Conservation (phyloP, 2,888 invertebrate species). For the Zelleria hepariella region DNA sequence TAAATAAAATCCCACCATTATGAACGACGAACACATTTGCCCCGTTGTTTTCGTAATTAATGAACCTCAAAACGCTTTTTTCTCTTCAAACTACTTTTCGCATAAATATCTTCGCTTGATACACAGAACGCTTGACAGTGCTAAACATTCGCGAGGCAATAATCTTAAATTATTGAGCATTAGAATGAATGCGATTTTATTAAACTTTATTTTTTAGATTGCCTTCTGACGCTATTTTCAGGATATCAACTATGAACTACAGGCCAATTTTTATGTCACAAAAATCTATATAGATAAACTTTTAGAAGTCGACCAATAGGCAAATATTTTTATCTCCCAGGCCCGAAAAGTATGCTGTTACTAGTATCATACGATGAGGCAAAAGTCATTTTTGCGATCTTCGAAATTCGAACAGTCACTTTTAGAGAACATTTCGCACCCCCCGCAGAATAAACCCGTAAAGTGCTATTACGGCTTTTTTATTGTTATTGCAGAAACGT, state of each 20-base stretch:
- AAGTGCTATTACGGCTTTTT: too few relatives aligned
- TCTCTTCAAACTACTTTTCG: slow-evolving; percentile 24
- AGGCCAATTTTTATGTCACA: too few relatives aligned
- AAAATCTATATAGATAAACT: too few relatives aligned
- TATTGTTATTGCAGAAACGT: too few relatives aligned
- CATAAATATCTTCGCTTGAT: slow-evolving; percentile 10
- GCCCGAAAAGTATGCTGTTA: too few relatives aligned
- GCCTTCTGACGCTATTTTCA: neutral
- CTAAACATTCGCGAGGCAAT: neutral
- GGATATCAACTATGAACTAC: neutral
- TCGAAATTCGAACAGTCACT: too few relatives aligned
- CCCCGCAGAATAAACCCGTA: too few relatives aligned
- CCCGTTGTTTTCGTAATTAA: slow-evolving; percentile 36
- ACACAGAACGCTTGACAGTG: neutral
- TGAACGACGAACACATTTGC: neutral
- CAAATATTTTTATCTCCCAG: too few relatives aligned
- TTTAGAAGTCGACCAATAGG: too few relatives aligned
- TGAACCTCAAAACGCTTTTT: slow-evolving; percentile 28
- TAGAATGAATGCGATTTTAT: neutral
- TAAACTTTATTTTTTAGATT: neutral
- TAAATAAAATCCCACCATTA: slow-evolving; percentile 46
- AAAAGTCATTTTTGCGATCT: too few relatives aligned
- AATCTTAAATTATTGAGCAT: neutral
- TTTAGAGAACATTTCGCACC: too few relatives aligned
- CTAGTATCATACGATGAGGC: too few relatives aligned